Percentiles rank a stretch among this genome's conserved stretches.
Conservation (phyloP, 2,797 vertebrate genomes). For the Gastrophryne carolinensis region DNA sequence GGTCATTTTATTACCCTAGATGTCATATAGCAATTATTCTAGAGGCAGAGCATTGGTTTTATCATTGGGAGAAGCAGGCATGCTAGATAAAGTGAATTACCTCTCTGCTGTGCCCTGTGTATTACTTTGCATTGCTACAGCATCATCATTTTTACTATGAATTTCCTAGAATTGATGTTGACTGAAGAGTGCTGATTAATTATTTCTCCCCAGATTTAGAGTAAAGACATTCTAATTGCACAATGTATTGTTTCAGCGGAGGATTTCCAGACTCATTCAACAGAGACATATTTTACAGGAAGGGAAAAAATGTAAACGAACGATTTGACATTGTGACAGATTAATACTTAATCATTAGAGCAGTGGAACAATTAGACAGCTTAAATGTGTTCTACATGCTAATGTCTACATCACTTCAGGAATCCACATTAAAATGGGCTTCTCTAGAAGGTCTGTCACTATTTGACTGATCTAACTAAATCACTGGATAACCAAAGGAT, state of each 20-base stretch:
- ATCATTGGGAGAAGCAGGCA: conserved; percentile 21
- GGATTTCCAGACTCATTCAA: conserved; percentile 64
- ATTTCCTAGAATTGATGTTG: conserved; percentile 63
- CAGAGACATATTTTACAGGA: conserved; percentile 61
- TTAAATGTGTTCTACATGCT: conserved; percentile 65
- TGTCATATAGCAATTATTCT: neutral
- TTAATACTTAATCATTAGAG: conserved; percentile 67
- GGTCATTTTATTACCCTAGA: conserved; percentile 2
- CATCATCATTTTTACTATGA: conserved; percentile 56
- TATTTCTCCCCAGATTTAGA: conserved; percentile 62
- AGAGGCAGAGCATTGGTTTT: conserved; percentile 19
- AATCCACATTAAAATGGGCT: conserved; percentile 59
- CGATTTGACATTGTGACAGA: conserved; percentile 69
- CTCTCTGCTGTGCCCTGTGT: conserved; percentile 49
- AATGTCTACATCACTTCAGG: conserved; percentile 63
- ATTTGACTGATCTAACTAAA: conserved; percentile 63
- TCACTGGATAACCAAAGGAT: conserved; percentile 64
- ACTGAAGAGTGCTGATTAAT: conserved; percentile 60
- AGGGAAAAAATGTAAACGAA: conserved; percentile 56
- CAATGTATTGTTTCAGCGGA: conserved; percentile 62
- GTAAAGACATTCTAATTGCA: conserved; percentile 68
- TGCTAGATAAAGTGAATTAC: conserved; percentile 53
- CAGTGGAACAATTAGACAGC: conserved; percentile 63
- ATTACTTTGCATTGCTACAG: conserved; percentile 51
- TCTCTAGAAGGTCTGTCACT: conserved; percentile 57